A percentile compares a stretch with the other conserved stretches of the same genome.
These are phyloP conservation scores for Gobio occitaniae DNA, from an alignment of 2,797 vertebrate genomes.

Conservation along the genomic window DNA sequence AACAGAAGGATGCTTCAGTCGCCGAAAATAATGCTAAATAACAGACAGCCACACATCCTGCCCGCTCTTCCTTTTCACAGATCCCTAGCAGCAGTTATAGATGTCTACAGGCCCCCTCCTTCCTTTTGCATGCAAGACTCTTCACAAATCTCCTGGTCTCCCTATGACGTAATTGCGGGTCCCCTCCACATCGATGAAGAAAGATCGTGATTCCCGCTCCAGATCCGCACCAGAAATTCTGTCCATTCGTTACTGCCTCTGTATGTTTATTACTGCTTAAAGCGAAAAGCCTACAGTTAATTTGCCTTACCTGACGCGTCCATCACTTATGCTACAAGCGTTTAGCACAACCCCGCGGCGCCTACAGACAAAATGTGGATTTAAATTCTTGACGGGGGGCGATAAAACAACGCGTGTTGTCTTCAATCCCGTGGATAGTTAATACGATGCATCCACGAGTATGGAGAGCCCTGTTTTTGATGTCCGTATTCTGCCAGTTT, in stretches of 20 bases:
- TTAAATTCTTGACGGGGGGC: constrained; percentile 46
- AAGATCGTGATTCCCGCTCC: constrained; percentile 54
- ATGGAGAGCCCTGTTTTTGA: constrained; percentile 64
- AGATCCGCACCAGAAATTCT: constrained; percentile 58
- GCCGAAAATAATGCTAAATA: background rate
- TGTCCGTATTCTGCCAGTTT: constrained; percentile 65
- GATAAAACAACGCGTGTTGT: constrained; percentile 30
- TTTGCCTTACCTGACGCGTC: constrained; percentile 40
- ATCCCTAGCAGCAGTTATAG: background rate
- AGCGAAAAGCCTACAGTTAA: constrained; percentile 45
- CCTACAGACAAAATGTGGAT: constrained; percentile 58
- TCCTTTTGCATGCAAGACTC: background rate
- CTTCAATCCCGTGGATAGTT: constrained; percentile 45
- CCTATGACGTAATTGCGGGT: constrained; percentile 63
- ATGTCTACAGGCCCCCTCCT: background rate
- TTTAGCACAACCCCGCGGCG: constrained; percentile 40
- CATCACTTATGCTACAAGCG: constrained; percentile 32
- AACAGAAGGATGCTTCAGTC: background rate
- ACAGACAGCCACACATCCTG: background rate
- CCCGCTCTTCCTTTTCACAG: background rate
- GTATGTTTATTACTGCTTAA: constrained; percentile 50
- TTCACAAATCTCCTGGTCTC: constrained; percentile 14
- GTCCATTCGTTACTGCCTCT: constrained; percentile 50
- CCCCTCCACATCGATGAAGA: constrained; percentile 44
- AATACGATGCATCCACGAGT: constrained; percentile 62